Evolutionary conservation across 2,797 vertebrate species (phyloP).

Genomic region (Chelmon rostratus): DNA sequence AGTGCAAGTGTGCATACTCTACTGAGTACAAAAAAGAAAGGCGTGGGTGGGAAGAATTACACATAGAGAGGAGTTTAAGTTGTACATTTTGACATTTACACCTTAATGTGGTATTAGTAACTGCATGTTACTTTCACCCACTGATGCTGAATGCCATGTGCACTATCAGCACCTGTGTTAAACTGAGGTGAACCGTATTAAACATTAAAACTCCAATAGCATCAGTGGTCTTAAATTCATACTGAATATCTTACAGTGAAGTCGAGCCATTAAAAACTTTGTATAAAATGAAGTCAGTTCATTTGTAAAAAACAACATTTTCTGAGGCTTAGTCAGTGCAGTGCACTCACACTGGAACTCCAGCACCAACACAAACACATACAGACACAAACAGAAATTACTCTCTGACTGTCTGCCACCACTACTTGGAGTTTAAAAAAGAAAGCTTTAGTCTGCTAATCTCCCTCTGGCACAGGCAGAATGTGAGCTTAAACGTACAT

Average conservation of each 20-base stretch:
- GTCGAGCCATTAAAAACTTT: no score
- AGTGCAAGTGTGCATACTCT: slow-evolving; percentile 7
- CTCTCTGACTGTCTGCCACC: slow-evolving; percentile 16
- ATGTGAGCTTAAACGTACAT: slow-evolving; percentile 55
- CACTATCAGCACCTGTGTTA: background rate
- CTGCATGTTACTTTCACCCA: slow-evolving; percentile 10
- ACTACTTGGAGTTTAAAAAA: slow-evolving; percentile 68
- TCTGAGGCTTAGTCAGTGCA: background rate
- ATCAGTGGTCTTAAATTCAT: slow-evolving; percentile 4
- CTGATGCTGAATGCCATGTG: background rate
- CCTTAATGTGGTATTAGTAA: background rate
- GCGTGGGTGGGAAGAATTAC: slow-evolving; percentile 28
- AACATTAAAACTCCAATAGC: background rate
- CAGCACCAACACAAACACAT: slow-evolving; percentile 23
- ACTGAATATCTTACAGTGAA: background rate
- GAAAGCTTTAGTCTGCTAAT: slow-evolving; percentile 77
- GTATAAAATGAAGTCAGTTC: no score
- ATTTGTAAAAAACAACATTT: no score
- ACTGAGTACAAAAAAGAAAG: background rate
- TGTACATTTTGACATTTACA: slow-evolving; percentile 15
- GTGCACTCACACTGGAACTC: slow-evolving; percentile 1
- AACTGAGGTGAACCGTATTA: background rate
- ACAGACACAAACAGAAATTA: slow-evolving; percentile 34
- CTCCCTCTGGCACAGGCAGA: slow-evolving; percentile 69
- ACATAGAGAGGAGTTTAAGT: slow-evolving; percentile 7